Conservation (phyloP, 2,888 invertebrate species). For the Zygogramma bicolorata region DNA sequence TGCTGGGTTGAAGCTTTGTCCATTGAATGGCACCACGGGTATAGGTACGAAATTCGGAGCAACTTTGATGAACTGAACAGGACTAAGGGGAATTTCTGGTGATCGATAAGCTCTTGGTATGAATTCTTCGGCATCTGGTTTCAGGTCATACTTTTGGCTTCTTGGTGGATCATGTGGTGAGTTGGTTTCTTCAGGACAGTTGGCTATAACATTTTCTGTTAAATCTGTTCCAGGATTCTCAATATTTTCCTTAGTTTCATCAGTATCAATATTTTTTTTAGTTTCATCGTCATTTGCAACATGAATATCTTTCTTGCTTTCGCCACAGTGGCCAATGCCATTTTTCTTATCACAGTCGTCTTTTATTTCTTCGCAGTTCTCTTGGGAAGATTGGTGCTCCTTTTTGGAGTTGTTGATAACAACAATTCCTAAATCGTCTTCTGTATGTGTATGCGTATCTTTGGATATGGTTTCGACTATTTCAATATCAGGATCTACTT, state of each 20-base stretch:
- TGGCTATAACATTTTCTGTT: not conserved
- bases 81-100: conserved; percentile 48
- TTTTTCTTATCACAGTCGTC: not conserved
- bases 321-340: not conserved
- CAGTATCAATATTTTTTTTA: not conserved
- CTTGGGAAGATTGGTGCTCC: not conserved
- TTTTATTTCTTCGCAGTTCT: not conserved
- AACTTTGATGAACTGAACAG: conserved; percentile 58
- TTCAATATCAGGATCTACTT: not conserved
- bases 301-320: not conserved
- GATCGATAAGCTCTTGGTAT: conserved; percentile 62
- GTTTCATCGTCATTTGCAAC: not conserved
- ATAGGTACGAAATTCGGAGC: conserved; percentile 61
- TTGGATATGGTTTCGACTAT: not conserved
- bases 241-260: not conserved
- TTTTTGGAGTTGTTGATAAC: not conserved
- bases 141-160: conserved; percentile 52
- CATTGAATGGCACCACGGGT: conserved; percentile 57
- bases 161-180: conserved; percentile 14
- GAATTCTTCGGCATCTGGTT: conserved; percentile 66
- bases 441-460: not conserved
- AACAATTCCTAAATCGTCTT: not conserved
- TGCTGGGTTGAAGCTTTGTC: conserved; percentile 52
- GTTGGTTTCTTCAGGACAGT: not conserved
- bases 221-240: not conserved